Evolutionary conservation across 2,888 invertebrate genomes (phyloP).

Genomic region (Keiferia lycopersicella): DNA sequence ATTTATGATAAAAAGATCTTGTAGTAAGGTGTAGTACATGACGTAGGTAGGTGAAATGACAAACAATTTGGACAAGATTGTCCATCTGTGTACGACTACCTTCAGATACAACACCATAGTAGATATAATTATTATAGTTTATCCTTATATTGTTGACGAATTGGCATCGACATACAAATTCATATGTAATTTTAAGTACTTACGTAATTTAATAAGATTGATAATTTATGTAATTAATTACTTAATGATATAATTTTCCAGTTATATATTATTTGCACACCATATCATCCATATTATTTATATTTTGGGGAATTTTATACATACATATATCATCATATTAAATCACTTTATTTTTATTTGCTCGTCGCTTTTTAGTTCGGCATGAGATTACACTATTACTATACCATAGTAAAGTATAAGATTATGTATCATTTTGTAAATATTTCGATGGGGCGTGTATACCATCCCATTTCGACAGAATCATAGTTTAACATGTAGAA

Average conservation of each 20-base stretch:
- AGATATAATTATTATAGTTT: background rate
- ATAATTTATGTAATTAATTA: slow-evolving; percentile 48
- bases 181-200: slow-evolving; percentile 30
- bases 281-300: slow-evolving; percentile 57
- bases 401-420: background rate
- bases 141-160: slow-evolving; percentile 22
- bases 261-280: slow-evolving; percentile 73
- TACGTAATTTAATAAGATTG: slow-evolving; percentile 28
- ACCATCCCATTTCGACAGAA: background rate
- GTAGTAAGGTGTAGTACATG: background rate
- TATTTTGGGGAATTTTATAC: slow-evolving; percentile 35
- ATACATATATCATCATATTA: slow-evolving; percentile 37
- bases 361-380: slow-evolving; percentile 60
- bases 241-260: slow-evolving; percentile 42
- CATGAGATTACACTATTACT: slow-evolving; percentile 38
- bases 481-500: background rate
- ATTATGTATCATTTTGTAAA: slow-evolving; percentile 14
- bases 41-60: background rate
- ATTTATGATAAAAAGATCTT: background rate
- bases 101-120: background rate
- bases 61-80: background rate
- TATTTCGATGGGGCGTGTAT: background rate
- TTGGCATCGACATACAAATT: slow-evolving; percentile 39
- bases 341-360: slow-evolving; percentile 42
- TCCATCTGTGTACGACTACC: background rate